Evolutionary conservation across 2,113 vertebrate species (phyloP).

Genomic region (Tichodroma muraria): DNA sequence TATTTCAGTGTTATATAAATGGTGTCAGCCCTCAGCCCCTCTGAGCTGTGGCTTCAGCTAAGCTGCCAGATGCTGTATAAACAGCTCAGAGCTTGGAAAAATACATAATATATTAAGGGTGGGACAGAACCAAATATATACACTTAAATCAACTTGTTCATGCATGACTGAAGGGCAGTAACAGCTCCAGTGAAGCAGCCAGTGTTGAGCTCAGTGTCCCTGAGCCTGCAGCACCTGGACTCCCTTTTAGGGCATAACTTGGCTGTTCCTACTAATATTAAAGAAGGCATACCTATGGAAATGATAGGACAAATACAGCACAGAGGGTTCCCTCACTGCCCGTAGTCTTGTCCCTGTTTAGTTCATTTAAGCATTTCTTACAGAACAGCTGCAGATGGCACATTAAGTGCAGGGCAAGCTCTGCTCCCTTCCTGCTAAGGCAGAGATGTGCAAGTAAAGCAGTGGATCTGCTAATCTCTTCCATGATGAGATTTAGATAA

Average conservation of each 20-base stretch:
- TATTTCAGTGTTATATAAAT: not conserved
- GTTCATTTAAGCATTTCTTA: not conserved
- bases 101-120: not conserved
- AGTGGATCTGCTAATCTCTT: not conserved
- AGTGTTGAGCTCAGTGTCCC: not conserved
- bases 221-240: not conserved
- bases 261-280: not conserved
- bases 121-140: not conserved
- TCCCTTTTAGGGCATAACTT: not conserved
- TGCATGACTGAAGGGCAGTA: not conserved
- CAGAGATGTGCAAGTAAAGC: not conserved
- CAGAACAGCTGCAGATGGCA: not conserved
- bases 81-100: not conserved
- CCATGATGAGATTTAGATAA: not conserved
- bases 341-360: not conserved
- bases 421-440: not conserved
- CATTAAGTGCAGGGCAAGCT: not conserved
- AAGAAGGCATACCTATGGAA: not conserved
- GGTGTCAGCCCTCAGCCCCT: not conserved
- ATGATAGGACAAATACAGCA: not conserved
- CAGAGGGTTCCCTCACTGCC: not conserved
- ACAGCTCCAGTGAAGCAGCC: not conserved
- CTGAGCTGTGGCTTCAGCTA: not conserved
- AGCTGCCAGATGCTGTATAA: not conserved
- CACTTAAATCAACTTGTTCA: not conserved